Percentiles rank a stretch among this genome's conserved stretches.
Conservation (phyloP, 2,113 vertebrate species). For the Semnopithecus entellus region DNA sequence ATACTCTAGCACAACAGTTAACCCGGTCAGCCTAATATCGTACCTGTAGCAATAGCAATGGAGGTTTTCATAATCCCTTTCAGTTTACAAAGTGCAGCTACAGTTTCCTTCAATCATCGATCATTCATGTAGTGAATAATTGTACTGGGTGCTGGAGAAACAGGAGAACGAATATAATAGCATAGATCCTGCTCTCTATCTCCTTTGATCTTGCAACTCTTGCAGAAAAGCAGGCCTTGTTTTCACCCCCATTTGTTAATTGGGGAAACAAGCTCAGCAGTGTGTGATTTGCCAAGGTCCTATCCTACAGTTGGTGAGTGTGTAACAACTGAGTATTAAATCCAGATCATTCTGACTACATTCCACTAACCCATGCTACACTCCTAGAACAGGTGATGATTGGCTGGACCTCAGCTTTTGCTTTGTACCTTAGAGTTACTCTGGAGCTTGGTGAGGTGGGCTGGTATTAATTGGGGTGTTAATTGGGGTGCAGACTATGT, state of each 20-base stretch:
- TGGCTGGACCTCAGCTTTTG: background rate
- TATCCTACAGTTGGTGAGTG: background rate
- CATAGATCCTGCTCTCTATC: background rate
- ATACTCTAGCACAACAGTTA: background rate
- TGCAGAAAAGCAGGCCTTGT: background rate
- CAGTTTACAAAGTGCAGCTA: background rate
- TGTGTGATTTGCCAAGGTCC: background rate
- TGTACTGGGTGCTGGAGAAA: background rate
- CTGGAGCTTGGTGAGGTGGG: background rate
- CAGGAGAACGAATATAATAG: background rate
- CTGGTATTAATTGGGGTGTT: background rate
- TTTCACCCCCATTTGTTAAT: conserved; percentile 15
- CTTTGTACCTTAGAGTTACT: background rate
- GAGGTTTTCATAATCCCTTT: background rate
- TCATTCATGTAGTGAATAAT: background rate
- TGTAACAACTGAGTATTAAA: background rate
- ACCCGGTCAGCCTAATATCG: background rate
- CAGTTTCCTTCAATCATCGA: background rate
- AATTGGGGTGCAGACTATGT: background rate
- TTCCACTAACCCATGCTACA: background rate
- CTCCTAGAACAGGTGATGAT: background rate
- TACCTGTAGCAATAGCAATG: background rate
- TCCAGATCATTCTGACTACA: background rate
- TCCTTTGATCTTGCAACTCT: background rate
- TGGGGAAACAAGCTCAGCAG: background rate